A percentile compares a stretch with the other conserved stretches of the same genome.
Evolutionary conservation across 2,888 invertebrate genomes (phyloP).

Genomic region (Agrilus cyanescens): DNA sequence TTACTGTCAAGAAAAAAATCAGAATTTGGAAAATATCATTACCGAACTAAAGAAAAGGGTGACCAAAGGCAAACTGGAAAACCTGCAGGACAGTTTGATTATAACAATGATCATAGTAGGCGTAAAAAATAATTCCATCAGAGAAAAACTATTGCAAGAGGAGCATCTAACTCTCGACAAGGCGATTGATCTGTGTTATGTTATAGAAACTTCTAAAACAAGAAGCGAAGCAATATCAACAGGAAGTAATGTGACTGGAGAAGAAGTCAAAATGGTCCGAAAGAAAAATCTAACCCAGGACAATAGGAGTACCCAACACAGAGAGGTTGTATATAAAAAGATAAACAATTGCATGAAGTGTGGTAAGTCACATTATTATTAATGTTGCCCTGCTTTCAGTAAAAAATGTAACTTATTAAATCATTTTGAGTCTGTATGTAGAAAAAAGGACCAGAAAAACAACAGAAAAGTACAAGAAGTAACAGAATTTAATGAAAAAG

Average conservation of each 20-base stretch:
- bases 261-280: background rate
- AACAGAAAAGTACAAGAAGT: too few species aligned
- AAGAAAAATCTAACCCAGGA: background rate
- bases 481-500: too few species aligned
- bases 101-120: slow-evolving; percentile 17
- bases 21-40: slow-evolving; percentile 17
- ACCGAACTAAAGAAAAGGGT: slow-evolving; percentile 15
- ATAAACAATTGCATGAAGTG: slow-evolving; percentile 7
- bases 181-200: slow-evolving; percentile 11
- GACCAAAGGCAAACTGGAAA: slow-evolving; percentile 15
- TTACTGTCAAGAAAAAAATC: slow-evolving; percentile 10
- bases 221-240: background rate
- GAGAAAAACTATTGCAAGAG: slow-evolving; percentile 15
- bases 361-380: slow-evolving; percentile 7
- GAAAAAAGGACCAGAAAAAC: too few species aligned
- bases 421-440: slow-evolving; percentile 11
- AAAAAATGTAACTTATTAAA: slow-evolving; percentile 10
- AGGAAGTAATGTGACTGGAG: background rate
- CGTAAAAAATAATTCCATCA: slow-evolving; percentile 10
- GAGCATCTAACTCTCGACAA: slow-evolving; percentile 13
- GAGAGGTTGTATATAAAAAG: too few species aligned
- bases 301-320: background rate
- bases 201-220: slow-evolving; percentile 7
- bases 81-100: slow-evolving; percentile 13
- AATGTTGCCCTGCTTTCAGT: slow-evolving; percentile 11